Percentiles rank a stretch among this genome's conserved stretches.
These are phyloP conservation scores for Cephalopterus ornatus DNA, from an alignment of 2,113 vertebrate species.

Conservation along the genomic window DNA sequence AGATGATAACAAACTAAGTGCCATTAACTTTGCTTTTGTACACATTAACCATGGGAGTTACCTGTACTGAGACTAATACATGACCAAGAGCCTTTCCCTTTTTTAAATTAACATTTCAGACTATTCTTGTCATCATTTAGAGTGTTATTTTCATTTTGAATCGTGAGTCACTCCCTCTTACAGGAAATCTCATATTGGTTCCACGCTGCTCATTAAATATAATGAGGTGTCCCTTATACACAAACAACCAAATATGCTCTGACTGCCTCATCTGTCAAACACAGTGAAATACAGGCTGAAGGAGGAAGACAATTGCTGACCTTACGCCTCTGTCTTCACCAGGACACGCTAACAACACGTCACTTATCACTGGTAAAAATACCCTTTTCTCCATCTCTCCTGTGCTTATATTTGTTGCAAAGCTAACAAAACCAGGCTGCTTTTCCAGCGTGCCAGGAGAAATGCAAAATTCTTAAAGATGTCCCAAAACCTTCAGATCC, in stretches of 20 bases:
- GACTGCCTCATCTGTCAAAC: slow-evolving; percentile 26
- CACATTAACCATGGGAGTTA: not conserved
- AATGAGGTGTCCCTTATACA: slow-evolving; percentile 35
- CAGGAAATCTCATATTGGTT: not conserved
- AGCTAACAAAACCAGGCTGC: not conserved
- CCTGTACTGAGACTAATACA: not conserved
- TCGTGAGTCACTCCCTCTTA: not conserved
- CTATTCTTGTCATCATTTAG: not conserved
- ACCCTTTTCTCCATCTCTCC: not conserved
- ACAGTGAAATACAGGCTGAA: not conserved
- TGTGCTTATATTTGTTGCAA: not conserved
- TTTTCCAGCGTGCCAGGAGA: not conserved
- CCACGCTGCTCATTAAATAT: slow-evolving; percentile 52
- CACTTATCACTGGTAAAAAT: not conserved
- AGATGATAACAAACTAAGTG: not conserved
- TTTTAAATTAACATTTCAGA: not conserved
- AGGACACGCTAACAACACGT: not conserved
- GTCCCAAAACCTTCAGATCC: not conserved
- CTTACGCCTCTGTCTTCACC: not conserved
- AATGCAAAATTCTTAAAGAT: not conserved
- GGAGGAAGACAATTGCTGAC: not conserved
- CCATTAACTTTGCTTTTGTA: not conserved
- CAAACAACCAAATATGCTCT: not conserved
- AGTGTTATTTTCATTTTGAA: not conserved
- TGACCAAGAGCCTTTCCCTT: not conserved